Evolutionary conservation across 2,797 vertebrate genomes (phyloP).

Genomic region (Vireo griseus): DNA sequence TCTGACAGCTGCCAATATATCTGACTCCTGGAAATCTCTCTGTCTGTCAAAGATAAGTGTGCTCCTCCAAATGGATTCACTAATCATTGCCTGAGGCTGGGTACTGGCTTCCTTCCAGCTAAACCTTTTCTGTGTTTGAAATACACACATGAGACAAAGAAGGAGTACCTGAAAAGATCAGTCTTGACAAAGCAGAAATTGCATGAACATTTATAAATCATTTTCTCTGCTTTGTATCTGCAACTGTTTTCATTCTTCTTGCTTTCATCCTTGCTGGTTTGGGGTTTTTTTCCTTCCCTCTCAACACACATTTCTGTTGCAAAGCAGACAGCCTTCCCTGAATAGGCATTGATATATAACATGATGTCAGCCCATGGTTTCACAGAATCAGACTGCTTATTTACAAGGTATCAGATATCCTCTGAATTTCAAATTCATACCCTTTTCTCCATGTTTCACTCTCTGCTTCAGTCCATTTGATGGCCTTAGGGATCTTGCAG

Average conservation of each 20-base stretch:
- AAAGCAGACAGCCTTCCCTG: constrained; percentile 18
- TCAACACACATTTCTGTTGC: constrained; percentile 15
- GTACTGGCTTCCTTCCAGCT: constrained; percentile 57
- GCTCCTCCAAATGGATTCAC: constrained; percentile 53
- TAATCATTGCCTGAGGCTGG: constrained; percentile 57
- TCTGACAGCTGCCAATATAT: constrained; percentile 58
- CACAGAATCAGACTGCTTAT: constrained; percentile 23
- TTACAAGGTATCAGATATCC: constrained; percentile 27
- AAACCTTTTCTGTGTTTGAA: constrained; percentile 47
- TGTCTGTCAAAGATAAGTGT: constrained; percentile 64
- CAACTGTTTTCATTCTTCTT: constrained; percentile 41
- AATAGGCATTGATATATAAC: constrained; percentile 25
- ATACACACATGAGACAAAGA: constrained; percentile 40
- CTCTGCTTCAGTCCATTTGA: not conserved
- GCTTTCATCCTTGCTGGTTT: constrained; percentile 22
- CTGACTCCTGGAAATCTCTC: constrained; percentile 43
- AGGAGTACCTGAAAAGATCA: constrained; percentile 51
- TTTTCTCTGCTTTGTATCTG: constrained; percentile 45
- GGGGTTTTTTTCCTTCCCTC: not conserved
- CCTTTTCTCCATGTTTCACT: not conserved
- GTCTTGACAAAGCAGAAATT: constrained; percentile 50
- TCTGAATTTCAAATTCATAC: not conserved
- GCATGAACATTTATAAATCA: constrained; percentile 19
- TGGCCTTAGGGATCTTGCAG: not conserved
- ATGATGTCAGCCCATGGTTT: constrained; percentile 1